phyloP scores from a whole-genome alignment of 64 coral and sea anemone genomes.

The Dendronephthya gigantea region DNA sequence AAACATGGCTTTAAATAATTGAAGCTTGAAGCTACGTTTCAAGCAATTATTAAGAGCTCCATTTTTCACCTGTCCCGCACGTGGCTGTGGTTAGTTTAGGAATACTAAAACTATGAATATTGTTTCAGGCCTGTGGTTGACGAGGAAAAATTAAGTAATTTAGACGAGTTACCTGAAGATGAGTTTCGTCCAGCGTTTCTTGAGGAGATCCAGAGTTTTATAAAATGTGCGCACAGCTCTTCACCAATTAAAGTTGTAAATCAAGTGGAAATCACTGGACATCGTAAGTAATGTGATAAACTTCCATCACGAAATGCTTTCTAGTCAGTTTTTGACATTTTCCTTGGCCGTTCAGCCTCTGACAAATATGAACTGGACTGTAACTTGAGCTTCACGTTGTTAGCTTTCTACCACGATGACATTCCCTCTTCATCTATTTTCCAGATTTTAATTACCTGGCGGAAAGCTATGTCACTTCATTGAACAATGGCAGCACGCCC shows the following conservation, averaged over 20 bases:
- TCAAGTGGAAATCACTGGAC: not conserved
- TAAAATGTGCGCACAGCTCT: not conserved
- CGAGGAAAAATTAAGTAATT: not conserved
- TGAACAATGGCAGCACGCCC: not conserved
- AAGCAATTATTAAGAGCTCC: too few species aligned
- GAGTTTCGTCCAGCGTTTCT: constrained; percentile 1
- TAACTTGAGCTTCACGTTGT: too few species aligned
- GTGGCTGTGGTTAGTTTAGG: too few species aligned
- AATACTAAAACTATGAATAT: not conserved
- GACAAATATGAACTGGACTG: too few species aligned
- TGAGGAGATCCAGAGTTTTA: constrained; percentile 1
- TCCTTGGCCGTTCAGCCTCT: too few species aligned
- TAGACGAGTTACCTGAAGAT: constrained; percentile 1
- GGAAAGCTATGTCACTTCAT: not conserved
- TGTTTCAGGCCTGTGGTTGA: not conserved
- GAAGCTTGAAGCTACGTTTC: too few species aligned
- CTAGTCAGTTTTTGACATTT: too few species aligned
- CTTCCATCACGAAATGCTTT: too few species aligned
- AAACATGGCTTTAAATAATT: too few species aligned
- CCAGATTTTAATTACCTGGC: not conserved
- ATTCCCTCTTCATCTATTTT: not conserved
- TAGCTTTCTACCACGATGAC: too few species aligned
- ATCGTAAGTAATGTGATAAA: not conserved
- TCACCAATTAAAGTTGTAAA: not conserved
- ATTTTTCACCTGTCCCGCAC: too few species aligned